Evolutionary conservation across 2,113 vertebrate genomes (phyloP), one percentile per base, ranked within the genome.

Genomic region (Callopanchax toddi): DNA sequence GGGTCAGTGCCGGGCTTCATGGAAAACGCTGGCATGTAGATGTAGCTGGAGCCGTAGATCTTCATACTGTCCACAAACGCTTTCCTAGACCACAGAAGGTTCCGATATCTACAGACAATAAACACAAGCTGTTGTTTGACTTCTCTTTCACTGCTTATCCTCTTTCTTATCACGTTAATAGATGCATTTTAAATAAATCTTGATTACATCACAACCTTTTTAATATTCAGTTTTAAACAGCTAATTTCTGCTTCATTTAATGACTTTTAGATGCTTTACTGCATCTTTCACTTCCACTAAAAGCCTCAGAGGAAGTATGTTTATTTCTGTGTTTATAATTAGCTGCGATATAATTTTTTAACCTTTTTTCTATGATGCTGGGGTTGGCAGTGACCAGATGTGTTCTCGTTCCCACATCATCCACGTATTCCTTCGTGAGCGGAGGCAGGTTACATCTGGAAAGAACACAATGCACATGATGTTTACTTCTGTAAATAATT

Each of bases 1-100:
- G 92, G 95, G 11, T 95, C 95, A 0, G 96, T 99, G 20, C 96
- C 96, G 0, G 94, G 93, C 71, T 91, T 95, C 95, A 96, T 98
- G 3, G 97, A 96, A 87, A 99, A 99, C 1, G 97, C 97, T 2
- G 97, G 97, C 94, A 99, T 97, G 83, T 98, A 99, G 80, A 99
- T 91, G 79, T 93, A 98, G 86, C 97, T 96, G 48, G 91, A 91
- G 69, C 96, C 97, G 22, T 99, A 99, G 3, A 90, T 92, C 85
- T 95, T 95, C 90, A 98, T 94, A 0, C 89, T 94, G 45, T 99
- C 95, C 76, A 98, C 95, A 65, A 99, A 99, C 0, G 90, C 79
- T 73, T 94, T 98, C 20, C 97, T 91, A 5, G 97, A 98, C 97
- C 96, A 98, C 18, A 99, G 89, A 8, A 99, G 92, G 49, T 94